Evolutionary conservation across 2,113 vertebrate species (phyloP).

Genomic region (Siphamia tubifer): DNA sequence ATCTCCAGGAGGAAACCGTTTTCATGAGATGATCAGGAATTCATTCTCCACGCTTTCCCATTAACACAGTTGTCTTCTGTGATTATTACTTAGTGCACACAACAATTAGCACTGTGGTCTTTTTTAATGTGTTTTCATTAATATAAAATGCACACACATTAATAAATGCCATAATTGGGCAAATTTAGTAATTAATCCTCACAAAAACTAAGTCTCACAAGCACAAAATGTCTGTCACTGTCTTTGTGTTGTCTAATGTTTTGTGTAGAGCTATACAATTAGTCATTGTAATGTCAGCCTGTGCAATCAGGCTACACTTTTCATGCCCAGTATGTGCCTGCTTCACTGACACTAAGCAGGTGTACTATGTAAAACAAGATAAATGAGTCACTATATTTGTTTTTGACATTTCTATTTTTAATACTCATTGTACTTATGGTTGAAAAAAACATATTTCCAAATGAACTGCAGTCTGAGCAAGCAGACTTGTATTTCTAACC

Average conservation of each 20-base stretch:
- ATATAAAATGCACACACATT: slow-evolving; percentile 20
- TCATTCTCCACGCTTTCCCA: slow-evolving; percentile 35
- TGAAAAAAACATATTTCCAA: too few species aligned
- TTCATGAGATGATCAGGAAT: slow-evolving; percentile 18
- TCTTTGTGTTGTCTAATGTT: neutral
- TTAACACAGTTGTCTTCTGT: slow-evolving; percentile 44
- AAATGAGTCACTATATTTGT: too few species aligned
- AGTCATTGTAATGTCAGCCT: too few species aligned
- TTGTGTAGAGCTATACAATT: too few species aligned
- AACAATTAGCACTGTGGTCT: slow-evolving; percentile 36
- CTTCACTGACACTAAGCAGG: too few species aligned
- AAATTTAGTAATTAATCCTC: slow-evolving; percentile 30
- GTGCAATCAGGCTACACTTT: too few species aligned
- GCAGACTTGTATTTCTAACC: too few species aligned
- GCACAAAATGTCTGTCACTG: neutral
- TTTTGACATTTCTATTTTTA: too few species aligned
- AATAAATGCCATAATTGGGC: slow-evolving; percentile 5
- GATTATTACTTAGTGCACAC: slow-evolving; percentile 35
- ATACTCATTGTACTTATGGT: too few species aligned
- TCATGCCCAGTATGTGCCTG: too few species aligned
- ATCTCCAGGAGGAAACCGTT: slow-evolving; percentile 35
- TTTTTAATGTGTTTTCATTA: slow-evolving; percentile 28
- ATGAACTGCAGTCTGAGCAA: too few species aligned
- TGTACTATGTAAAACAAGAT: too few species aligned
- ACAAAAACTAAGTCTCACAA: neutral